Conservation (phyloP, 2,888 invertebrate genomes). For the Habroteleia sp. region DNA sequence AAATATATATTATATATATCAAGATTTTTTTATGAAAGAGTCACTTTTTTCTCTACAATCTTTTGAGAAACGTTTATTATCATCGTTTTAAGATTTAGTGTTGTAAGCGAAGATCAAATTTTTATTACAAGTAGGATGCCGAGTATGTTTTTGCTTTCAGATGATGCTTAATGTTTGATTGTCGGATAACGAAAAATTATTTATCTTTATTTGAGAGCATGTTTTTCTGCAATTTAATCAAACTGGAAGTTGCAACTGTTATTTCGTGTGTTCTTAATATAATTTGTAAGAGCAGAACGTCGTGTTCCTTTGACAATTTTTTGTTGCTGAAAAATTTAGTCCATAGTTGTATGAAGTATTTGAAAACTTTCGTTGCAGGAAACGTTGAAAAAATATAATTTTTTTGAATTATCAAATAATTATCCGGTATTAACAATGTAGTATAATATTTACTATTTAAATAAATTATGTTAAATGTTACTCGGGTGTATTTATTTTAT, state of each 20-base stretch:
- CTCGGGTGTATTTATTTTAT: too few species aligned
- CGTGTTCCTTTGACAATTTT: too few species aligned
- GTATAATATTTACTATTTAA: too few species aligned
- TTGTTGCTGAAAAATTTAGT: too few species aligned
- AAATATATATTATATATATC: slow-evolving; percentile 14
- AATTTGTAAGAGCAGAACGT: too few species aligned
- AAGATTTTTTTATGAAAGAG: neutral
- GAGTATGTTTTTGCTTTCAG: slow-evolving; percentile 18
- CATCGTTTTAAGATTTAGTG: neutral
- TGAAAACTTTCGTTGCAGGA: too few species aligned
- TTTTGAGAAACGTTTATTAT: slow-evolving; percentile 9
- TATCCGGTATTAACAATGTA: too few species aligned
- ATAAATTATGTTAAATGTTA: too few species aligned
- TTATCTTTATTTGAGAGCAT: slow-evolving; percentile 9
- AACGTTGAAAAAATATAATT: too few species aligned
- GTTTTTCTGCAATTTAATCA: slow-evolving; percentile 5
- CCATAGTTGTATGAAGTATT: too few species aligned
- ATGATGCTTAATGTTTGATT: slow-evolving; percentile 1
- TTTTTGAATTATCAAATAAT: too few species aligned
- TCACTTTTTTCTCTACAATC: neutral
- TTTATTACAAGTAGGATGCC: slow-evolving; percentile 12
- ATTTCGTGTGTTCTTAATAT: slow-evolving; percentile 3
- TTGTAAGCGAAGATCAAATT: slow-evolving; percentile 6
- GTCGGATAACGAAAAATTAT: neutral
- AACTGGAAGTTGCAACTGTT: neutral